Conservation (phyloP, 2,797 vertebrate species). For the Sebastes minor region DNA sequence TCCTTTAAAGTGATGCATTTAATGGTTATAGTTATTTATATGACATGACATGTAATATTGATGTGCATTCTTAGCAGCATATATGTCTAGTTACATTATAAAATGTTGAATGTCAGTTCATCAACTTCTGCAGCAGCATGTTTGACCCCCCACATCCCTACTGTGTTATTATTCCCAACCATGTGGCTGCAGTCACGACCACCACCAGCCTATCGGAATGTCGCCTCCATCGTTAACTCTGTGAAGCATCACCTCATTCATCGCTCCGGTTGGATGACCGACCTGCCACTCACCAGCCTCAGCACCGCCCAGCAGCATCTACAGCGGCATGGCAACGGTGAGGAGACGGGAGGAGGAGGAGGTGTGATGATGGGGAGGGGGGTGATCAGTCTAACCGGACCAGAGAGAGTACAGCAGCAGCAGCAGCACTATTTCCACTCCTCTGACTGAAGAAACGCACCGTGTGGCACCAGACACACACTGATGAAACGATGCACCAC, state of each 20-base stretch:
- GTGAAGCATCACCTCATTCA: slow-evolving; percentile 34
- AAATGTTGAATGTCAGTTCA: background rate
- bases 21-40: background rate
- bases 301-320: slow-evolving; percentile 52
- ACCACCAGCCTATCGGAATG: slow-evolving; percentile 52
- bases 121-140: slow-evolving; percentile 3
- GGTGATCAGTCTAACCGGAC: slow-evolving; percentile 49
- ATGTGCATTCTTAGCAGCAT: background rate
- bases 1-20: background rate
- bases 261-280: slow-evolving; percentile 32
- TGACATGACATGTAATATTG: background rate
- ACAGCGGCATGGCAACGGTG: slow-evolving; percentile 59
- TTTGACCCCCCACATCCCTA: background rate
- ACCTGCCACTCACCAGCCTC: slow-evolving; percentile 44
- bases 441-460: slow-evolving; percentile 34
- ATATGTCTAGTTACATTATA: background rate
- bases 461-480: slow-evolving; percentile 10
- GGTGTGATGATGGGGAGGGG: slow-evolving; percentile 40
- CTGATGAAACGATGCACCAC: slow-evolving; percentile 64
- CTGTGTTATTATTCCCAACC: slow-evolving; percentile 35
- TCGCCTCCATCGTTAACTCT: background rate
- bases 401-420: slow-evolving; percentile 23
- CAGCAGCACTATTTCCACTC: slow-evolving; percentile 4
- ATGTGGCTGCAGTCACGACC: slow-evolving; percentile 54
- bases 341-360: slow-evolving; percentile 31